Evolutionary conservation across 2,113 vertebrate species (phyloP).

Genomic region (Campylomormyrus numenius): DNA sequence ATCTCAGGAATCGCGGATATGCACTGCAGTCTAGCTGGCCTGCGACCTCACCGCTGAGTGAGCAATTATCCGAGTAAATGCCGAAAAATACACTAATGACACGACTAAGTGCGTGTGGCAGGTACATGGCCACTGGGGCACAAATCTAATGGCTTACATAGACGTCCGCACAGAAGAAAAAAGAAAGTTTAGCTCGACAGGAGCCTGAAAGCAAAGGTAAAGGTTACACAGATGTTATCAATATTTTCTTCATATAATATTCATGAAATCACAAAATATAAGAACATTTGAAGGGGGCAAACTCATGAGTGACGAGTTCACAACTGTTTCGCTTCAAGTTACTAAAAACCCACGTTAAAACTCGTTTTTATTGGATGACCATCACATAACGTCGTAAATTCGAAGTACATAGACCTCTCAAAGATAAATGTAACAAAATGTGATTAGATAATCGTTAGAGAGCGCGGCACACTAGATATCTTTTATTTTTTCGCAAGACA

Average conservation of each 20-base stretch:
- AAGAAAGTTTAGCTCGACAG: background rate
- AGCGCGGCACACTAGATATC: background rate
- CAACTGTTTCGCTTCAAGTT: background rate
- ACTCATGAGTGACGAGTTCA: background rate
- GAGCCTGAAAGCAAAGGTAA: background rate
- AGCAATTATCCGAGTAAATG: background rate
- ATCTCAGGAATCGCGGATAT: no score
- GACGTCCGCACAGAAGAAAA: background rate
- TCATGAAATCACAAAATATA: background rate
- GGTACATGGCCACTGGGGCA: background rate
- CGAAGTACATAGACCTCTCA: background rate
- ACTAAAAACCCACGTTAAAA: background rate
- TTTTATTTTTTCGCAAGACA: background rate
- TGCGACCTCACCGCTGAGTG: background rate
- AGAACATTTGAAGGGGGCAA: background rate
- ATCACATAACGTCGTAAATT: background rate
- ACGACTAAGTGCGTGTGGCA: background rate
- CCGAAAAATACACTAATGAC: background rate
- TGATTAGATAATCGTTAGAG: background rate
- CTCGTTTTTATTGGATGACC: background rate
- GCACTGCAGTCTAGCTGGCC: background rate
- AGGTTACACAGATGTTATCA: background rate
- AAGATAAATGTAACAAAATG: background rate
- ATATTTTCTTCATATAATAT: background rate
- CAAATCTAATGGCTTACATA: background rate